Evolutionary conservation across 2,888 invertebrate species (phyloP), one percentile per base, ranked within the genome.

Genomic region (Dichetophora obliterata): DNA sequence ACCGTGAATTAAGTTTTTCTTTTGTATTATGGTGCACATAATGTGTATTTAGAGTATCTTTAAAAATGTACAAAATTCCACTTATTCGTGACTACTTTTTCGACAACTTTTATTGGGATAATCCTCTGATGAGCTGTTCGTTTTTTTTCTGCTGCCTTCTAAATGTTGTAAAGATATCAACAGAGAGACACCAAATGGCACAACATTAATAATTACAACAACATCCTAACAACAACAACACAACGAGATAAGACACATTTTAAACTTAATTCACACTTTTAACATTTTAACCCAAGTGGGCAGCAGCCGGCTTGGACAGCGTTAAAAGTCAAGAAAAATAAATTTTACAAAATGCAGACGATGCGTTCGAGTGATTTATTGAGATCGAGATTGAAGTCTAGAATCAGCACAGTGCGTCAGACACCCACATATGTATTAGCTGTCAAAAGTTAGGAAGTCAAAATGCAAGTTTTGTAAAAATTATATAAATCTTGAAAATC

Each of bases 241-340:
- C 19, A 37, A 61, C 37, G 61, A 24, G 72, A 72, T 72, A 72
- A 72, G 27, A 34, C 24, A 72, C 59, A 72, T 72, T 72, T 72
- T 72, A 43, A 61, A 72, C 72, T 61, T 61, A 72, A 72, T 72
- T 72, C 72, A 72, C 72, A 72, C 72, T 72, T 59, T 72, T 72
- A 72, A 72, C 72, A 61, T 72, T 72, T 72, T 37, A 61, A 72
- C 61, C 43, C 22, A 59, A 61, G 72, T 72, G 61, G 37, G 71
- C 54, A 57, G 72, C 66, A 66, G 37, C 37, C 19, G 57, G 16
- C 65, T 34, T n/a, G 34, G 37, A 9, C 43, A 61, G 16, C 57
- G 43, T 22, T 59, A 43, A 37, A 52, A 59, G 27, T 16, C 59
- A 27, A 22, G 24, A 22, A 4, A 27, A 59, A 14, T 8, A 59